These are phyloP conservation scores for Periplaneta americana DNA, from an alignment of 1,140 invertebrate genomes.

Conservation along the genomic window DNA sequence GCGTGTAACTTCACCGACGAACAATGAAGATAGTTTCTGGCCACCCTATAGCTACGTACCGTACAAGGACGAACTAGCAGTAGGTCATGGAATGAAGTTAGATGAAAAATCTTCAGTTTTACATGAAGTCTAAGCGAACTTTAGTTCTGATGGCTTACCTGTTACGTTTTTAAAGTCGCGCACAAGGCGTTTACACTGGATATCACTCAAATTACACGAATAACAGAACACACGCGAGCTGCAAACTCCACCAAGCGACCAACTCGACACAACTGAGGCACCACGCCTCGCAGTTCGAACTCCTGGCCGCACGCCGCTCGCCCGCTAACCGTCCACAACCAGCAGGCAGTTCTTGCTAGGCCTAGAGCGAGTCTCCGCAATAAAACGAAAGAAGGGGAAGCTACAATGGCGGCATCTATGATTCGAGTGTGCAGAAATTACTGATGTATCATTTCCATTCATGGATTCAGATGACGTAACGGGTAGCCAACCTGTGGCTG, in stretches of 20 bases:
- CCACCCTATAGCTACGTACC: neutral
- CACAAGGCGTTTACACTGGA: neutral
- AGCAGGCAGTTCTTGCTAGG: neutral
- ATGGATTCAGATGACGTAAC: too few species aligned
- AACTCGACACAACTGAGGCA: neutral
- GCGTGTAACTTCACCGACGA: too few species aligned
- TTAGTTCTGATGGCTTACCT: neutral
- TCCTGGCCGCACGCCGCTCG: neutral
- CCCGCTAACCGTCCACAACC: neutral
- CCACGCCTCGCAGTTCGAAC: neutral
- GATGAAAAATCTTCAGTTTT: neutral
- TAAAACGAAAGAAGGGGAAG: neutral
- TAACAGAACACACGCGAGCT: neutral
- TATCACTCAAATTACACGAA: neutral
- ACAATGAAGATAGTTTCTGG: too few species aligned
- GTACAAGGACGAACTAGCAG: neutral
- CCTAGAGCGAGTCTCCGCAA: neutral
- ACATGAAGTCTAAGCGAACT: neutral
- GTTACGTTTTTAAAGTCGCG: neutral
- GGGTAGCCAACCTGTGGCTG: too few species aligned
- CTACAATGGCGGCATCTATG: neutral
- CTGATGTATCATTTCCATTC: too few species aligned
- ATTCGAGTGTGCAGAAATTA: too few species aligned
- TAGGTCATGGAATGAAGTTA: neutral
- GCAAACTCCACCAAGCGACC: neutral